These are phyloP conservation scores for Amblyornis subalaris DNA, from an alignment of 2,113 vertebrate genomes.

Conservation along the genomic window DNA sequence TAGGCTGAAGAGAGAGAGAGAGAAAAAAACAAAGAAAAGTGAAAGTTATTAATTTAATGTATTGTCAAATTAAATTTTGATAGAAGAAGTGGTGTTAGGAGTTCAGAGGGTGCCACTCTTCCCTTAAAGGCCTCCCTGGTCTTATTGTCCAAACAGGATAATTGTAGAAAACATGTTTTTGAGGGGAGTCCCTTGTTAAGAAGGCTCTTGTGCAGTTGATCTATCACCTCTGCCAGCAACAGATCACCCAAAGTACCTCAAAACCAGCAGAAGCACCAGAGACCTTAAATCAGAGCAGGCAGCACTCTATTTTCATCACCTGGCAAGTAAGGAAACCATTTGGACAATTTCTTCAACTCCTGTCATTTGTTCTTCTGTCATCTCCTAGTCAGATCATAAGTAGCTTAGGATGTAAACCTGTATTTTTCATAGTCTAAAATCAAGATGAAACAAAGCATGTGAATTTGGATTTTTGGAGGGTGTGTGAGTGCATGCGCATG, in stretches of 20 bases:
- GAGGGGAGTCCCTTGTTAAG: not conserved
- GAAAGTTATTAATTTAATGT: not conserved
- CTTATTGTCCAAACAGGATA: not conserved
- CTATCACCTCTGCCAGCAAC: not conserved
- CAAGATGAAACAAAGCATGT: not conserved
- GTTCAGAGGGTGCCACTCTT: not conserved
- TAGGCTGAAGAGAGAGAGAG: not conserved
- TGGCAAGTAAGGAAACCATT: not conserved
- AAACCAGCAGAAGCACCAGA: not conserved
- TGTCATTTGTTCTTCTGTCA: not conserved
- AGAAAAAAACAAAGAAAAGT: not conserved
- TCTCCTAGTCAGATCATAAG: not conserved
- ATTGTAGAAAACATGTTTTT: not conserved
- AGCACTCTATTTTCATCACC: not conserved
- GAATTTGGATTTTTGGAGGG: not conserved
- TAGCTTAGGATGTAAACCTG: not conserved
- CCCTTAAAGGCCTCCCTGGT: not conserved
- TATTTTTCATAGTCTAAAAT: not conserved
- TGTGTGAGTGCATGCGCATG: fast-evolving
- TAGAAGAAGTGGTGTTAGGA: not conserved
- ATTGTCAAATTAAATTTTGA: not conserved
- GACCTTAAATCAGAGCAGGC: not conserved
- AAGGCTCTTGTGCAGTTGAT: not conserved
- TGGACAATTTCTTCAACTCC: not conserved
- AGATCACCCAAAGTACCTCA: not conserved